phyloP scores from a whole-genome alignment of 2,888 invertebrate species.

The Pammene aurita region DNA sequence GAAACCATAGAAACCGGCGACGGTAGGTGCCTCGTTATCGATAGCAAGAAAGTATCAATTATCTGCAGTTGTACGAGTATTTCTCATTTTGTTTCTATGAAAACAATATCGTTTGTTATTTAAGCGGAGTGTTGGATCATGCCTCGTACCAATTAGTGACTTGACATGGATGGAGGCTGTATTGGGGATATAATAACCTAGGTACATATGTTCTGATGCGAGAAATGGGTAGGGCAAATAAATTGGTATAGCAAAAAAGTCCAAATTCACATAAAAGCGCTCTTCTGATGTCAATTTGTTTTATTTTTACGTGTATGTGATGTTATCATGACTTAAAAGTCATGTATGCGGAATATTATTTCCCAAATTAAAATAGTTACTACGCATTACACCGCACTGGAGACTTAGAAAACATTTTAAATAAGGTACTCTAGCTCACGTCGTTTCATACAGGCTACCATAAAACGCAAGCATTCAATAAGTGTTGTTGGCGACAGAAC shows the following conservation, averaged over 20 bases:
- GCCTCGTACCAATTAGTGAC: background rate
- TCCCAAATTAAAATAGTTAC: no score
- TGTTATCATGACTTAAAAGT: no score
- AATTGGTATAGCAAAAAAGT: no score
- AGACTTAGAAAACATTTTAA: background rate
- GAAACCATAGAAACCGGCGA: background rate
- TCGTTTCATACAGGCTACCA: constrained; percentile 8
- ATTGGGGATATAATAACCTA: background rate
- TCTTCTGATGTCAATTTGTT: no score
- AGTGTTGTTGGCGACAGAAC: background rate
- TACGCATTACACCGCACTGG: no score
- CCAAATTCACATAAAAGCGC: no score
- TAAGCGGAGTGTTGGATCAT: background rate
- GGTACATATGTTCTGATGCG: background rate
- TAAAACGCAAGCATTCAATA: constrained; percentile 2
- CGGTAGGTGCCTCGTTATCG: background rate
- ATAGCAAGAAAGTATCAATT: background rate
- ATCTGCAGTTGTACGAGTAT: background rate
- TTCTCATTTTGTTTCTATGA: background rate
- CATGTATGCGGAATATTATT: no score
- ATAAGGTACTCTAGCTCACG: background rate
- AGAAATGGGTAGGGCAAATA: background rate
- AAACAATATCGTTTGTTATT: background rate
- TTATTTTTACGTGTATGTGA: no score
- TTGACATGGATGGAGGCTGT: background rate